Base-by-base conservation (phyloP, 2,113 vertebrate genomes). In the Xyrauchen texanus region DNA sequence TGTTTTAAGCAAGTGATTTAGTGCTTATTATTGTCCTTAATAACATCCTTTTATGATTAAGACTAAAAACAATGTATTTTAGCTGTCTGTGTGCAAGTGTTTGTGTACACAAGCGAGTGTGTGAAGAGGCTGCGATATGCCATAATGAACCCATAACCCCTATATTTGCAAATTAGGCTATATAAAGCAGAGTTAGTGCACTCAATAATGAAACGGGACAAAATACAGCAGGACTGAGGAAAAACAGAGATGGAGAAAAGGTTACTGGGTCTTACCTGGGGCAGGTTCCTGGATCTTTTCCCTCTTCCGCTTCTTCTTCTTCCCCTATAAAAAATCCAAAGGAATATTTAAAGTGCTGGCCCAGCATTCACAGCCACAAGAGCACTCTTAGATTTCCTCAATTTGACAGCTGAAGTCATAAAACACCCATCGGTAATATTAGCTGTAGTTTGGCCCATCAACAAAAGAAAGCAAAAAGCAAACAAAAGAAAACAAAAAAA, bases 291-390 rank as follows among this genome's bases (percentile, higher is more conserved):
- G 98, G 79, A 99, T 94, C 86, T 99, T 99, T 92, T 99, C 98
- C 93, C 98, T 94, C 97, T 99, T 99, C 93, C 98, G 96, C 92
- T 99, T 99, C 93, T 99, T 99, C 91, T 99, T 99, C 95, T 99
- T 99, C 89, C 98, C 98, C 98, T 99, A 92, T 76, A 94, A 94
- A 90, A 92, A 3, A 87, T 90, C 81, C 85, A 90, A 88, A 88
- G 87, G 87, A 89, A 91, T 89, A 80, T 88, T 91, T 92, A 91
- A 93, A 91, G 90, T 91, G 90, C 90, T 90, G 88, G 91, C 90
- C 90, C 90, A 92, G 90, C 91, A 92, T 90, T 92, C 91, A 92
- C 89, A 86, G 87, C 88, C 90, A 91, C 91, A 91, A 90, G 84
- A 91, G 90, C 91, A 92, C 90, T 85, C 88, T 88, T 8, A 49